Base-by-base conservation (phyloP, 2,888 invertebrate genomes). In the Diachrysia chrysitis region DNA sequence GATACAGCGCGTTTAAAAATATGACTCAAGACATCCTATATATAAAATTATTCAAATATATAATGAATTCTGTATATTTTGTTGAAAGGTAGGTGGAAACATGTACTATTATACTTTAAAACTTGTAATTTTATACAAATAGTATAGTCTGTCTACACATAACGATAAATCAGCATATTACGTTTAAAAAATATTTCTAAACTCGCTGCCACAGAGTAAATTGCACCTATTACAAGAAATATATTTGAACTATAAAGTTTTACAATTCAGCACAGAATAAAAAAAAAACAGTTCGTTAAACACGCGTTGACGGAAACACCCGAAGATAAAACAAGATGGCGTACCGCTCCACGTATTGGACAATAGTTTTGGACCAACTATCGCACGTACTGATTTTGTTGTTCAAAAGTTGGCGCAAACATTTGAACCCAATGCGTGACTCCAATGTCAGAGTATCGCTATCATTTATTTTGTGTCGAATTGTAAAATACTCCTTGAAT, bases 151-250 rank as follows among this genome's bases (percentile, higher is more conserved):
- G 32, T 10, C 10, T 32, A 32, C 10, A 10, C 32, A 25, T 25
- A 25, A 25, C 2, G 0, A 10, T 25, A 54, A 61, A n/a, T n/a
- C n/a, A n/a, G n/a, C n/a, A n/a, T n/a, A n/a, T n/a, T n/a, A n/a
- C n/a, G n/a, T n/a, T n/a, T n/a, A n/a, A n/a, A n/a, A n/a, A 74
- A 70, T 67, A 73, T 73, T 69, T 58, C 72, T 66, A 71, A 82
- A 79, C 74, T 78, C 66, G 65, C 73, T 60, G 58, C 32, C 63
- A 65, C 68, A 70, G 62, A 64, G 76, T 70, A 80, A 79, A 85
- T 83, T 86, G 83, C 79, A 83, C 75, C 79, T 79, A 83, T 73
- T 78, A 82, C 63, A 78, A 35, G 21, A 63, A 71, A 69, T 16
- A 19, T 53, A 59, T 54, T 65, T 3, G 35, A 73, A 58, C 17